These are phyloP conservation scores for Macroglossus sobrinus DNA, from an alignment of 2,113 vertebrate species.

Conservation along the genomic window DNA sequence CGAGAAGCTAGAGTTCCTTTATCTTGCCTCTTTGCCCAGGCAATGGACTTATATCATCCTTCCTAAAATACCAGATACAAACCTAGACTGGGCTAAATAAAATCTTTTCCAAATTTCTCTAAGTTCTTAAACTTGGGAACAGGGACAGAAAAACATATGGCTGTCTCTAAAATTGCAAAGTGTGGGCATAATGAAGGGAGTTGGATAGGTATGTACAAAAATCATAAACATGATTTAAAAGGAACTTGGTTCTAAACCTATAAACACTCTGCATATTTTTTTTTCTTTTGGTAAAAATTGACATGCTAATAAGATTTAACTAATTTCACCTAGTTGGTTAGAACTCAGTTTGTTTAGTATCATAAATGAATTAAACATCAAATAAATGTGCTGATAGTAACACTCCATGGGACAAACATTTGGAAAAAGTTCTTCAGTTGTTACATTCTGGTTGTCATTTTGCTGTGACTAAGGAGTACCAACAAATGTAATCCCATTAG, in stretches of 20 bases:
- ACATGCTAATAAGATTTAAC: not conserved
- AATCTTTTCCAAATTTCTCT: not conserved
- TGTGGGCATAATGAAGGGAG: not conserved
- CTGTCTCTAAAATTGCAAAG: not conserved
- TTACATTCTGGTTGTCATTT: not conserved
- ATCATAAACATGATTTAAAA: not conserved
- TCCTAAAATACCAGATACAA: not conserved
- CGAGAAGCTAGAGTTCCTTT: not conserved
- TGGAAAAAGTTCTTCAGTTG: not conserved
- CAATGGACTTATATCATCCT: not conserved
- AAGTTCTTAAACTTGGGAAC: not conserved
- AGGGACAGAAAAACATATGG: not conserved
- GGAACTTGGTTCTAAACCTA: not conserved
- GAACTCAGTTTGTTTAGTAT: not conserved
- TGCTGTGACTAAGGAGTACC: not conserved
- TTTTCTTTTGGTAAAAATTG: not conserved
- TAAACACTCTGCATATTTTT: not conserved
- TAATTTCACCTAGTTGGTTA: not conserved
- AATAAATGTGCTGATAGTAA: not conserved
- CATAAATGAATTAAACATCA: not conserved
- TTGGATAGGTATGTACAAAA: not conserved
- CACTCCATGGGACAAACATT: not conserved
- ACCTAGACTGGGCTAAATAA: not conserved
- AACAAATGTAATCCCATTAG: not conserved
- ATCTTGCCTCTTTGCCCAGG: not conserved